Conservation (phyloP, 2,888 invertebrate genomes). For the Trimorus sp. region DNA sequence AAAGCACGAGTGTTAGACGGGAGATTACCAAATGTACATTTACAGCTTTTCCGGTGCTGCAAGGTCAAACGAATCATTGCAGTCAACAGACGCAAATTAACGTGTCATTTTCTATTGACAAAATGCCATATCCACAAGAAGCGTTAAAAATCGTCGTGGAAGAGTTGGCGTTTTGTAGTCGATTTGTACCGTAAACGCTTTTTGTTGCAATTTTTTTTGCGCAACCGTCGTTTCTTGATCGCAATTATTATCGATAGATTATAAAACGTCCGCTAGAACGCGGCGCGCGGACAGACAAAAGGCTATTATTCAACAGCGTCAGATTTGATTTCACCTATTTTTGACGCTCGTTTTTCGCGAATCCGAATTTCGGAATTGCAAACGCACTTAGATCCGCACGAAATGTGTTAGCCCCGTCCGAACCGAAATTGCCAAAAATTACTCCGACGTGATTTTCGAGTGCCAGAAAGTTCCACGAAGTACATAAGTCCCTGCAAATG, state of each 20-base stretch:
- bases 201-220: too few species aligned
- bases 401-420: slow-evolving; percentile 1
- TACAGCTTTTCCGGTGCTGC: slow-evolving; percentile 49
- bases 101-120: slow-evolving; percentile 43
- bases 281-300: too few species aligned
- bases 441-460: slow-evolving; percentile 38
- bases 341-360: too few species aligned
- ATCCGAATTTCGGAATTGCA: background rate
- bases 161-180: too few species aligned
- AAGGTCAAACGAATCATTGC: slow-evolving; percentile 45
- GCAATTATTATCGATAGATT: too few species aligned
- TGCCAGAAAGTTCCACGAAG: slow-evolving; percentile 50
- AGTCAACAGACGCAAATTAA: slow-evolving; percentile 45
- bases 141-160: background rate
- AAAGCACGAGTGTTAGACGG: slow-evolving; percentile 42
- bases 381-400: background rate
- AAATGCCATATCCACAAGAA: slow-evolving; percentile 12
- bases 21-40: slow-evolving; percentile 47
- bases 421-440: slow-evolving; percentile 37
- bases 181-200: too few species aligned
- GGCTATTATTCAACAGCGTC: too few species aligned
- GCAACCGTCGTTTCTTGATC: too few species aligned
- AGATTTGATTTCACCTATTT: too few species aligned
- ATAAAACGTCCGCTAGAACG: too few species aligned
- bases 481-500: slow-evolving; percentile 51